phyloP scores from a whole-genome alignment of 2,888 invertebrate species.

The Limulus polyphemus region DNA sequence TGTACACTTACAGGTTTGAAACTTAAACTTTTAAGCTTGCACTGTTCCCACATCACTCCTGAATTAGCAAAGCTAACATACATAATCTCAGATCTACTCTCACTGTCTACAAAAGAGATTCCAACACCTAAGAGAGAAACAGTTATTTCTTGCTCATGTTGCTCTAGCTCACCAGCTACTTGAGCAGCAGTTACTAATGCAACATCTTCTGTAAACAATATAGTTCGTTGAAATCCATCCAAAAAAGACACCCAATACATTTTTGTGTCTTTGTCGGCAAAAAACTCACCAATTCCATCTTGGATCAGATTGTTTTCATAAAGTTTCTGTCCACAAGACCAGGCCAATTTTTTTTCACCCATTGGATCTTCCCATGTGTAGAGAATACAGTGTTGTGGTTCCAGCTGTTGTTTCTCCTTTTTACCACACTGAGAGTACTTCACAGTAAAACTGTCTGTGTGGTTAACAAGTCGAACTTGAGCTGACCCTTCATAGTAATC shows the following conservation, averaged over 20 bases:
- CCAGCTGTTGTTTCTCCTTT: constrained; percentile 25
- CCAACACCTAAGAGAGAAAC: constrained; percentile 82
- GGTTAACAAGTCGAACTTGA: constrained; percentile 80
- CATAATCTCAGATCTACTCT: constrained; percentile 54
- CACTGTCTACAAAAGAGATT: constrained; percentile 81
- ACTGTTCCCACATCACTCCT: constrained; percentile 86
- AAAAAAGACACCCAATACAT: constrained; percentile 78
- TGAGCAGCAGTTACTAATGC: constrained; percentile 58
- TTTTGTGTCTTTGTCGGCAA: constrained; percentile 36
- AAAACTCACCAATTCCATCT: constrained; percentile 61
- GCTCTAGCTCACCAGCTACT: constrained; percentile 54
- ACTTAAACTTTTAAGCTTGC: constrained; percentile 56
- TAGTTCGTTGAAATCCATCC: constrained; percentile 79
- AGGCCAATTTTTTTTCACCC: constrained; percentile 39
- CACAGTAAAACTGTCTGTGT: constrained; percentile 49
- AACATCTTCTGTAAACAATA: constrained; percentile 69
- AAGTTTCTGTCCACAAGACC: constrained; percentile 10
- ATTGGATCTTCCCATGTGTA: constrained; percentile 42
- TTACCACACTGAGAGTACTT: constrained; percentile 40
- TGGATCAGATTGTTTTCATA: constrained; percentile 27
- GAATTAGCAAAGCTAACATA: constrained; percentile 75
- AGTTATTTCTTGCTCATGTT: constrained; percentile 56
- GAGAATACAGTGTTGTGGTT: constrained; percentile 47
- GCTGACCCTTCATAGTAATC: constrained; percentile 76
- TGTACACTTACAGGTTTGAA: constrained; percentile 63